Evolutionary conservation across 1,140 invertebrate genomes (phyloP), one percentile per base, ranked within the genome.

Genomic region (Drosophila truncata): DNA sequence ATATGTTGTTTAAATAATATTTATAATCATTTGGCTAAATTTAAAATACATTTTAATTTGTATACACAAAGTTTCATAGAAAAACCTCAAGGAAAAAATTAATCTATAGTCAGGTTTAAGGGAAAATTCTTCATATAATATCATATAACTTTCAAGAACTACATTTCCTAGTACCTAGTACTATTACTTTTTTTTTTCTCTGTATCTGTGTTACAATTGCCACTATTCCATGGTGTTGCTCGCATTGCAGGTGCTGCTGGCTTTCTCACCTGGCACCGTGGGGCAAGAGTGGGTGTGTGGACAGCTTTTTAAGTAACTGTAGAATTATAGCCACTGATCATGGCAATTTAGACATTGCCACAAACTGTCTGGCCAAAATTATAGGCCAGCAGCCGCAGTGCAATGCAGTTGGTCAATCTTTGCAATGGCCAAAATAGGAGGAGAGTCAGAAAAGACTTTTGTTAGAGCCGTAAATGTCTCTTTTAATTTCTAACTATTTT

Each of bases 191-290:
- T 16, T 37, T 7, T 16, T 37, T 4, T 37, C 20, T 25, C 33
- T 55, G 52, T 25, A n/a, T 55, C 14, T n/a, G 52, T 25, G 52
- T 55, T 55, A 55, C 52, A 55, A 37, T 41, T 61, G 54, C 61
- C 37, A 58, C 44, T 23, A 29, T 60, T 8, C 58, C 42, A 11
- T 62, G 44, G 44, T 59, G 44, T 46, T 58, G 49, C 41, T 50
- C 23, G 33, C 50, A 23, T 52, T 77, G 52, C 63, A 37, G 20
- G 37, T 64, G 42, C 33, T 72, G 33, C 62, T 64, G 42, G 69
- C 70, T 72, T 72, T 72, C 69, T n/a, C 69, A 72, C 70, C 41
- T 27, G 79, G 42, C 14, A 78, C 75, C 78, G 75, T 78, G 74
- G 47, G 58, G 58, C 54, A 42, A 74, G 29, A 35, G 42, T 66